Percentiles rank a stretch among this genome's conserved stretches.
phyloP scores from a whole-genome alignment of 2,113 vertebrate species.

The Centropristis striata region DNA sequence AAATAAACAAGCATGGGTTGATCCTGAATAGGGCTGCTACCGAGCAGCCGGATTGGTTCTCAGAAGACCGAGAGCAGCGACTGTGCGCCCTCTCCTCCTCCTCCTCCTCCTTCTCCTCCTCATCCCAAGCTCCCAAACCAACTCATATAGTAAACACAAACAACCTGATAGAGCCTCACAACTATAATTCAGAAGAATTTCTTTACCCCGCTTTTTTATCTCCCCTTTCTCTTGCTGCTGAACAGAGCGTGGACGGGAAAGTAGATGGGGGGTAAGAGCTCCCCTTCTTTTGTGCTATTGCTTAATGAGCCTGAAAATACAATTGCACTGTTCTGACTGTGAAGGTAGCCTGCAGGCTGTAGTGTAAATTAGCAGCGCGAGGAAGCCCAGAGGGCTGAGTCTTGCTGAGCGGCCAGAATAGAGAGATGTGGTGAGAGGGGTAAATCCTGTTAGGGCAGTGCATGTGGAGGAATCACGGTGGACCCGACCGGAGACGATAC shows the following conservation, averaged over 20 bases:
- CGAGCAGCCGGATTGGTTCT: slow-evolving; percentile 80
- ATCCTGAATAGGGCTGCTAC: slow-evolving; percentile 75
- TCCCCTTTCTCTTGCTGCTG: slow-evolving; percentile 28
- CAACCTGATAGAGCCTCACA: slow-evolving; percentile 61
- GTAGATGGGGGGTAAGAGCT: slow-evolving; percentile 57
- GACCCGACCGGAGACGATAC: slow-evolving; percentile 27
- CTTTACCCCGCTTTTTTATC: slow-evolving; percentile 50
- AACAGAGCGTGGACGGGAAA: slow-evolving; percentile 69
- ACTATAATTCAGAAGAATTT: slow-evolving; percentile 70
- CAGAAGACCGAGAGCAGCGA: slow-evolving; percentile 63
- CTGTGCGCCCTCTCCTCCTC: slow-evolving; percentile 51
- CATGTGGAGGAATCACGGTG: slow-evolving; percentile 76
- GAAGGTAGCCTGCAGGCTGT: slow-evolving; percentile 85
- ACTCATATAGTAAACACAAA: slow-evolving; percentile 60
- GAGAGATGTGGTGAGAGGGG: slow-evolving; percentile 70
- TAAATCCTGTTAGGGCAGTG: slow-evolving; percentile 74
- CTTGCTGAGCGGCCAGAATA: slow-evolving; percentile 84
- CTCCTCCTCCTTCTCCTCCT: slow-evolving; percentile 41
- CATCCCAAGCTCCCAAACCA: slow-evolving; percentile 33
- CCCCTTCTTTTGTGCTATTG: slow-evolving; percentile 73
- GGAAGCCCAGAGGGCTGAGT: slow-evolving; percentile 83
- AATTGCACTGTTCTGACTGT: slow-evolving; percentile 86
- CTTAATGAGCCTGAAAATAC: slow-evolving; percentile 90
- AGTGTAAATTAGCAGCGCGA: slow-evolving; percentile 86
- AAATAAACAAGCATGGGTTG: slow-evolving; percentile 83